phyloP scores from a whole-genome alignment of 2,888 invertebrate species.

The Lissocephala sabroskyi region DNA sequence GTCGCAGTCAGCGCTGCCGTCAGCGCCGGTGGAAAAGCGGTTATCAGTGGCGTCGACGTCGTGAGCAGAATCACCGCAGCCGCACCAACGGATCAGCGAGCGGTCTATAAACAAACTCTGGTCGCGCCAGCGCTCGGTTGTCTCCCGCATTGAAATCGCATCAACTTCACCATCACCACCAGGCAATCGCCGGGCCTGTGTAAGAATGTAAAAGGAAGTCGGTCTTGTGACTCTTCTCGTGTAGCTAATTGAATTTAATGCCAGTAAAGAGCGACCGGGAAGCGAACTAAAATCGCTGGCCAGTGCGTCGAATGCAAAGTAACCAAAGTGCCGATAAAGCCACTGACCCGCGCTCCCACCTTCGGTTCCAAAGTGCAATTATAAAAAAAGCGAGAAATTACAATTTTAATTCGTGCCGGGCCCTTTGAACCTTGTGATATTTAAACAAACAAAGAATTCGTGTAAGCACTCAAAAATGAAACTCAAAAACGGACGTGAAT shows the following conservation, averaged over 20 bases:
- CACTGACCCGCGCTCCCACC: too few species aligned
- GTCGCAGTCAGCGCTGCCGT: constrained; percentile 13
- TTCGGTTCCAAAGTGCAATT: too few species aligned
- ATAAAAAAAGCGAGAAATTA: too few species aligned
- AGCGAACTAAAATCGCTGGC: constrained; percentile 25
- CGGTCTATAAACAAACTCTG: constrained; percentile 22
- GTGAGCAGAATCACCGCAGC: constrained; percentile 10
- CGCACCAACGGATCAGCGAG: constrained; percentile 12
- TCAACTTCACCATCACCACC: constrained; percentile 16
- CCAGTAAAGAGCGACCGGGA: constrained; percentile 9
- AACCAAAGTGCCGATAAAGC: background rate
- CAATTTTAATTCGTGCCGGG: too few species aligned
- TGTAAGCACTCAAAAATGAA: too few species aligned
- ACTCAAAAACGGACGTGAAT: constrained; percentile 51
- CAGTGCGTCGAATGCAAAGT: constrained; percentile 5
- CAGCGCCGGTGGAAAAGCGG: background rate
- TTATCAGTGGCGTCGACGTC: background rate
- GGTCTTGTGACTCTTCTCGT: constrained; percentile 52
- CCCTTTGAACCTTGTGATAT: constrained; percentile 27
- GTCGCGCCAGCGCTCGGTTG: constrained; percentile 15
- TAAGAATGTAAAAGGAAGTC: constrained; percentile 45
- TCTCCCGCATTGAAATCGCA: constrained; percentile 6
- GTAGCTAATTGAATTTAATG: constrained; percentile 59
- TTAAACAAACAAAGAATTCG: too few species aligned
- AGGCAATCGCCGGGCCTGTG: background rate